Evolutionary conservation across 1,140 invertebrate genomes (phyloP).

Genomic region (Rhizoglyphus robini): DNA sequence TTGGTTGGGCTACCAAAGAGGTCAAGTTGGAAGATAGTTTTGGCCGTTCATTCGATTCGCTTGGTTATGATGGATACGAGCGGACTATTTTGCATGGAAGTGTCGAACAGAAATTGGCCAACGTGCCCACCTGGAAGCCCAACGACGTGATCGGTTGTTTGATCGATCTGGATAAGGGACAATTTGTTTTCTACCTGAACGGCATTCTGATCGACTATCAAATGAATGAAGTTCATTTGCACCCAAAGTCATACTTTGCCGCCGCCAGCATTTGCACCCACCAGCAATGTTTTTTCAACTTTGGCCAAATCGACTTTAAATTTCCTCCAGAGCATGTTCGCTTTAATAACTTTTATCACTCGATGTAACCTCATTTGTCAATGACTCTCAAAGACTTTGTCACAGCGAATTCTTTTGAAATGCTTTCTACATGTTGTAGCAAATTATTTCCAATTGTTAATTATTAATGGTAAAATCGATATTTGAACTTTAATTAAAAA

Average conservation of each 20-base stretch:
- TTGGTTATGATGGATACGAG: neutral
- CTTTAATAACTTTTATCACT: too few species aligned
- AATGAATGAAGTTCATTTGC: too few species aligned
- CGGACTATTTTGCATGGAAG: neutral
- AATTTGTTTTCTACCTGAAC: neutral
- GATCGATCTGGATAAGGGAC: neutral
- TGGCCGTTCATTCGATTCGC: neutral
- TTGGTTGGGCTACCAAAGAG: neutral
- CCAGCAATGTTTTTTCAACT: neutral
- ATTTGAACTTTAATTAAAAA: too few species aligned
- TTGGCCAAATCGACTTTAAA: too few species aligned
- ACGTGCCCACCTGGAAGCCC: neutral
- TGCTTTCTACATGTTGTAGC: too few species aligned
- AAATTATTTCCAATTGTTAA: too few species aligned
- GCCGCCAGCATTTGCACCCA: neutral
- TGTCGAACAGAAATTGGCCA: neutral
- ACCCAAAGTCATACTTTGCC: neutral
- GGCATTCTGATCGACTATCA: neutral
- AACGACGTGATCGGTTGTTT: too few species aligned
- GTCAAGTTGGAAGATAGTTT: neutral
- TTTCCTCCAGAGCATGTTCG: too few species aligned
- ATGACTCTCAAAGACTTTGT: too few species aligned
- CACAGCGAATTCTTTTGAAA: too few species aligned
- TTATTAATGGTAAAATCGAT: too few species aligned
- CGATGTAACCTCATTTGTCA: too few species aligned